These are phyloP conservation scores for Ailurus styani DNA, from an alignment of 2,113 vertebrate species.

Conservation along the genomic window DNA sequence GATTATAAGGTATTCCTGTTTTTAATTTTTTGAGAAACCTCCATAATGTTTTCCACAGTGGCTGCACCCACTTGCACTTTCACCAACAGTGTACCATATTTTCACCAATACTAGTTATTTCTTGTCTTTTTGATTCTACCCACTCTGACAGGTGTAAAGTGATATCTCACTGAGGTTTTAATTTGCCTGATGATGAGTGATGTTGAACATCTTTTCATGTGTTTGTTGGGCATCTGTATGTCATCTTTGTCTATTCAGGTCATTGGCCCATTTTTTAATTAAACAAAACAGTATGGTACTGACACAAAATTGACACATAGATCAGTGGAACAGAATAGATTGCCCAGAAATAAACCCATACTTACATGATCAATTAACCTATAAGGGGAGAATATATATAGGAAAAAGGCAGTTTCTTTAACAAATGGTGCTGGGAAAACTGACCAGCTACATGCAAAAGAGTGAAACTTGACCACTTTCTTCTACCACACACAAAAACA, in stretches of 20 bases:
- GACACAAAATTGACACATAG: neutral
- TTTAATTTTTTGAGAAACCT: neutral
- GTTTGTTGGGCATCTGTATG: neutral
- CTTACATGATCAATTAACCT: neutral
- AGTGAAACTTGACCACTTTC: neutral
- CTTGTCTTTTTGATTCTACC: neutral
- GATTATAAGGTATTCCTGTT: neutral
- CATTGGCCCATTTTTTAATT: neutral
- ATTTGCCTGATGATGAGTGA: neutral
- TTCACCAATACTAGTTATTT: neutral
- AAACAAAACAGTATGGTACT: neutral
- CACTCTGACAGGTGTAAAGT: neutral
- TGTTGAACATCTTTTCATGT: neutral
- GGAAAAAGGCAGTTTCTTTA: neutral
- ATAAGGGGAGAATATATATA: neutral
- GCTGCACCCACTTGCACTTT: neutral
- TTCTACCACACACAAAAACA: neutral
- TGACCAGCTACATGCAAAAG: neutral
- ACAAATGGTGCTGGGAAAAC: neutral
- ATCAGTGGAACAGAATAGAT: neutral
- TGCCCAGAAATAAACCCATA: neutral
- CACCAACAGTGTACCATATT: neutral
- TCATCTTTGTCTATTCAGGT: neutral
- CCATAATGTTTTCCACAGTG: neutral
- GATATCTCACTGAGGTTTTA: neutral